Conservation (phyloP, 2,797 vertebrate species). For the Mus spretus region DNA sequence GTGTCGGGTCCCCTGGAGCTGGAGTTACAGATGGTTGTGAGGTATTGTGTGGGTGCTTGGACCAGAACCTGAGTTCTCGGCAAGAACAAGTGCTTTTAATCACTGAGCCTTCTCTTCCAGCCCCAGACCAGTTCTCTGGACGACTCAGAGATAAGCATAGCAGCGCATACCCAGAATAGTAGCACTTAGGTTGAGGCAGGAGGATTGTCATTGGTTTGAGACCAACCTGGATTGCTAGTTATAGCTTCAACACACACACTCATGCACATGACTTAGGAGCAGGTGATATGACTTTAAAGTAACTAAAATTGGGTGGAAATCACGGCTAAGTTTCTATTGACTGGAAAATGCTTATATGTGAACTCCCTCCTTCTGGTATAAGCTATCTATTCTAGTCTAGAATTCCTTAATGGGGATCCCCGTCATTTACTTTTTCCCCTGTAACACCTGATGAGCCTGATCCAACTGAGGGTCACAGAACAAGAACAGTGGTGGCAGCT, state of each 20-base stretch:
- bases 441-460: not conserved
- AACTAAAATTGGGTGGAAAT: not conserved
- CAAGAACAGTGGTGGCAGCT: slow-evolving; percentile 74
- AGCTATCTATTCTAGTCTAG: not conserved
- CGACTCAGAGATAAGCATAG: not conserved
- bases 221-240: not conserved
- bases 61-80: not conserved
- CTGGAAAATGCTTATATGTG: not conserved
- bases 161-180: not conserved
- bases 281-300: not conserved
- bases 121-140: not conserved
- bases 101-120: not conserved
- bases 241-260: not conserved
- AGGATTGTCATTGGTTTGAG: not conserved
- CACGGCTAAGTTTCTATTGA: not conserved
- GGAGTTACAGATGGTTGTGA: no score
- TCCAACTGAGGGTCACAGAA: not conserved
- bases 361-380: not conserved
- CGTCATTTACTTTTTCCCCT: not conserved
- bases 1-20: not conserved
- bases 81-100: not conserved
- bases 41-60: not conserved
- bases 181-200: not conserved
- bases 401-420: not conserved
- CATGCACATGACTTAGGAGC: not conserved